phyloP scores from a whole-genome alignment of 1,140 invertebrate genomes.

The Bombus haemorrhoidalis region DNA sequence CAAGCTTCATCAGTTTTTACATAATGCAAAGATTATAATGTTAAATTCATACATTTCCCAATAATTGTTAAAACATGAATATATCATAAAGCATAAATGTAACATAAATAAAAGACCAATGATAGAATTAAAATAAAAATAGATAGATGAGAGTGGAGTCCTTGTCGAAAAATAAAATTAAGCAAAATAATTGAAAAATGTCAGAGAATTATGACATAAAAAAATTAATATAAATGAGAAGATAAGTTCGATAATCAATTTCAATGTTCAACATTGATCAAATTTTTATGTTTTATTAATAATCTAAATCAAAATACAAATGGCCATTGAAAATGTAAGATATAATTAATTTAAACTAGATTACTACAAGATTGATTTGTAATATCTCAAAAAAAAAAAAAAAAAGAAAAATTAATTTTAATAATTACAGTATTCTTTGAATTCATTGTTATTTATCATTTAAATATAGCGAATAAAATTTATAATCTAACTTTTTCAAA shows the following conservation, averaged over 20 bases:
- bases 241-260: constrained; percentile 60
- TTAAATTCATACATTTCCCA: constrained; percentile 1
- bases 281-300: constrained; percentile 15
- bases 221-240: constrained; percentile 28
- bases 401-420: constrained; percentile 2
- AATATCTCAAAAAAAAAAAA: background rate
- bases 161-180: constrained; percentile 19
- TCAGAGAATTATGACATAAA: constrained; percentile 9
- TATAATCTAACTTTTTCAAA: constrained; percentile 1
- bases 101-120: background rate
- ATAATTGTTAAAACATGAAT: constrained; percentile 4
- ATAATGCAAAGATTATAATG: background rate
- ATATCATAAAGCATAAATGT: background rate
- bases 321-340: background rate
- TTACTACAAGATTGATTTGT: background rate
- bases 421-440: background rate
- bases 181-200: constrained; percentile 18
- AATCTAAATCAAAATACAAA: background rate
- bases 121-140: constrained; percentile 36
- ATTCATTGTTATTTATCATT: background rate
- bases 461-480: background rate
- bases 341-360: background rate
- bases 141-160: constrained; percentile 7
- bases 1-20: constrained; percentile 59
- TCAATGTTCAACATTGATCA: constrained; percentile 26